Evolutionary conservation across 2,113 vertebrate species (phyloP).

Genomic region (Pithys albifrons): DNA sequence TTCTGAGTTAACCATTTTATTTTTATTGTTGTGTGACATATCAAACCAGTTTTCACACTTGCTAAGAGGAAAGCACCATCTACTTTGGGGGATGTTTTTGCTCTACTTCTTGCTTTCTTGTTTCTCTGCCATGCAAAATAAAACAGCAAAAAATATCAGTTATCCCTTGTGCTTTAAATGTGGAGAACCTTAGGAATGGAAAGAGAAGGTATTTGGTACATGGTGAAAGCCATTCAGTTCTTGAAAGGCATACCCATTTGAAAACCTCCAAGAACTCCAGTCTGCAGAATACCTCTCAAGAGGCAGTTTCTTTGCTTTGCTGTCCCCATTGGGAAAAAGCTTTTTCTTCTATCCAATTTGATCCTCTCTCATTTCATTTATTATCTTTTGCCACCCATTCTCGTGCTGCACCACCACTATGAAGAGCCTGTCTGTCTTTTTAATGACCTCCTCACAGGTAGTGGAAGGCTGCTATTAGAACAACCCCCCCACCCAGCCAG

Average conservation of each 20-base stretch:
- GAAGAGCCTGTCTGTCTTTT: not conserved
- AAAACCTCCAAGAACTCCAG: not conserved
- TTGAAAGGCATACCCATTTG: not conserved
- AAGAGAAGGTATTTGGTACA: not conserved
- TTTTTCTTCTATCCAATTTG: not conserved
- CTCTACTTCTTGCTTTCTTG: not conserved
- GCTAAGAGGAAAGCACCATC: not conserved
- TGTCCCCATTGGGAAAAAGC: not conserved
- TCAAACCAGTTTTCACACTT: not conserved
- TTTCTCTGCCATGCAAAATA: not conserved
- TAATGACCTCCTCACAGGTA: not conserved
- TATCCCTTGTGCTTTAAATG: not conserved
- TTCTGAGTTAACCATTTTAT: not conserved
- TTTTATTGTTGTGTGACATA: not conserved
- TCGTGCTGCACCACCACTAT: not conserved
- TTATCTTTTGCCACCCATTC: not conserved
- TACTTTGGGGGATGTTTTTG: not conserved
- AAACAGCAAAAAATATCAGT: not conserved
- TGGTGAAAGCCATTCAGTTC: not conserved
- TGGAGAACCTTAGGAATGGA: not conserved
- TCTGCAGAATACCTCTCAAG: not conserved
- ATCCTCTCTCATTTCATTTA: not conserved
- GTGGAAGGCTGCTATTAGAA: not conserved
- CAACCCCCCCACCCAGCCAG: not conserved
- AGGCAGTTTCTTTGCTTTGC: not conserved